Base-by-base conservation (phyloP, 2,113 vertebrate genomes). In the Gorsachius goisagi region DNA sequence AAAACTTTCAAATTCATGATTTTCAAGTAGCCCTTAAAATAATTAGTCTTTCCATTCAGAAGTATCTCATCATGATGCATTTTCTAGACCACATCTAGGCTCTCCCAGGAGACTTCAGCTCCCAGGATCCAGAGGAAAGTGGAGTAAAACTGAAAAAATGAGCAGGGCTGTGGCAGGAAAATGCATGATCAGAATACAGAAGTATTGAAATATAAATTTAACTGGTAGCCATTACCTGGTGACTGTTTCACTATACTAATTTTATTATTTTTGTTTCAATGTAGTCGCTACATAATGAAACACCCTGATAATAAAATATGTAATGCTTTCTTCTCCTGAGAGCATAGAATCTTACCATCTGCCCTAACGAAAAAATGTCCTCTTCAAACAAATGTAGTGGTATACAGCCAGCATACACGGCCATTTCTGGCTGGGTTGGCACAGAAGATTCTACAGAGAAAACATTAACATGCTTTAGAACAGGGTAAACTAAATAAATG, bases 371-470 rank as follows among this genome's bases (percentile, higher is more conserved):
- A 94, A 98, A 98, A 73, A 98, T 97, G 89, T 98, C 98, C 95
- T 97, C 98, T 95, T 98, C 98, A 88, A 97, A 97, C 75, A 98
- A 97, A 85, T 98, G 97, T 49, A 98, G 96, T 21, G 98, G 98
- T 64, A 97, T 95, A 95, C 97, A 99, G 88, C 86, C 98, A 79
- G 98, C 98, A 58, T 98, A 99, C 9, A 98, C 97, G 1, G 95
- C 96, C 96, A 98, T 96, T 82, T 98, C 97, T 79, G 98, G 96
- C 39, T 96, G 64, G 44, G 84, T 78, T 47, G 68, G 72, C 50
- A 81, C 20, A 28, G 96, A 82, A 20, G 89, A 85, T 77, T 93
- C 98, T 99, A 89, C 64, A 87, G 55, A 96, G 91, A 85, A 94
- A 94, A 83, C 52, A 91, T 60, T 15, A 81, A 82, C 28, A 88